phyloP scores from a whole-genome alignment of 2,797 vertebrate genomes.

The Melanotaenia nigrans region DNA sequence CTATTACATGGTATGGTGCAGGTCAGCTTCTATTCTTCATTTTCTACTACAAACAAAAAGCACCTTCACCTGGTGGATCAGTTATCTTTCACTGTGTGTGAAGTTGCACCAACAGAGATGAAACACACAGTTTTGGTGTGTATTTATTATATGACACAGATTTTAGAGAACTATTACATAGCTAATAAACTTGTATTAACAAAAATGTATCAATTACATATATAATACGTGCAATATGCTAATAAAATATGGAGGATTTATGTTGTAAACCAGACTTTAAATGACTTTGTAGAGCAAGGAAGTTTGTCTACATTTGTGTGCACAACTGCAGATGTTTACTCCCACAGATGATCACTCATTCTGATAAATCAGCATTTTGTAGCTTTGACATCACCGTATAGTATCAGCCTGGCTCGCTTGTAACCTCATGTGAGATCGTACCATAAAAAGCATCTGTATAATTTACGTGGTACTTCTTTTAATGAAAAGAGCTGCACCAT shows the following conservation, averaged over 20 bases:
- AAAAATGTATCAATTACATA: too few relatives aligned
- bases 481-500: neutral
- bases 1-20: neutral
- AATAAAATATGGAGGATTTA: neutral
- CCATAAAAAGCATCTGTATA: too few relatives aligned
- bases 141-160: too few relatives aligned
- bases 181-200: too few relatives aligned
- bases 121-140: too few relatives aligned
- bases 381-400: neutral
- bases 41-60: too few relatives aligned
- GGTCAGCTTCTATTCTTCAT: neutral
- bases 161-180: too few relatives aligned
- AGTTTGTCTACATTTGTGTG: too few relatives aligned
- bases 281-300: neutral
- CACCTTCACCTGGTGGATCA: too few relatives aligned
- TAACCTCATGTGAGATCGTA: neutral
- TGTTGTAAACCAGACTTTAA: neutral
- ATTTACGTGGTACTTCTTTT: neutral
- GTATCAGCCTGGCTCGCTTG: neutral
- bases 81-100: too few relatives aligned
- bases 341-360: neutral
- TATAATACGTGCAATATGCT: neutral
- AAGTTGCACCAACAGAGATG: too few relatives aligned
- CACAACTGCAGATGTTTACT: neutral
- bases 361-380: neutral